A percentile compares a stretch with the other conserved stretches of the same genome.
phyloP scores from a whole-genome alignment of 2,797 vertebrate genomes.

The Lophius americanus region DNA sequence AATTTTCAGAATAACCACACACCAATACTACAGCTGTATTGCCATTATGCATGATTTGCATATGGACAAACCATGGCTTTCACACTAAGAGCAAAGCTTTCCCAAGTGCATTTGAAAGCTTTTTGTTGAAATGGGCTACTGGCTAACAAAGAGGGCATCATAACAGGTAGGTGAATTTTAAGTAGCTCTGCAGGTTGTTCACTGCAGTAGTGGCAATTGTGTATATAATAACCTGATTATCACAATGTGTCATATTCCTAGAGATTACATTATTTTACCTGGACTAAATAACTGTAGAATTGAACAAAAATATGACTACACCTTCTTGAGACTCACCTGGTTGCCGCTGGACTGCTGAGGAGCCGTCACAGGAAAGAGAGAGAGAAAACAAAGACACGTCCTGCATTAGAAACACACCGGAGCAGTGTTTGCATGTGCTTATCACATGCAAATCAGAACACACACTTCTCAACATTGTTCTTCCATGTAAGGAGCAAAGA shows the following conservation, averaged over 20 bases:
- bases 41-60: conserved; percentile 81
- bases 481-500: conserved; percentile 86
- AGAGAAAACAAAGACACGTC: conserved; percentile 74
- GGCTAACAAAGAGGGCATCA: conserved; percentile 25
- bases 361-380: conserved; percentile 69
- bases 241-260: too few species aligned
- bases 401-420: conserved; percentile 85
- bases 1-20: conserved; percentile 72
- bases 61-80: conserved; percentile 80
- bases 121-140: conserved; percentile 54
- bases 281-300: too few species aligned
- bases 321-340: conserved; percentile 89
- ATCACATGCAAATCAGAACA: conserved; percentile 90
- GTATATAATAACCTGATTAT: conserved; percentile 7
- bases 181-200: conserved; percentile 41
- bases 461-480: conserved; percentile 58
- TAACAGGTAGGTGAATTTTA: conserved; percentile 34
- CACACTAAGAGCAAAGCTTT: conserved; percentile 80
- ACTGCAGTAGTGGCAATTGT: conserved; percentile 11
- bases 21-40: conserved; percentile 82
- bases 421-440: conserved; percentile 88
- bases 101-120: conserved; percentile 77
- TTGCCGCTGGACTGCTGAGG: conserved; percentile 88
- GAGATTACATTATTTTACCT: too few species aligned
- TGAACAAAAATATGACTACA: neutral